Base-by-base conservation (phyloP, 2,888 invertebrate species). In the Pollenia angustigena region DNA sequence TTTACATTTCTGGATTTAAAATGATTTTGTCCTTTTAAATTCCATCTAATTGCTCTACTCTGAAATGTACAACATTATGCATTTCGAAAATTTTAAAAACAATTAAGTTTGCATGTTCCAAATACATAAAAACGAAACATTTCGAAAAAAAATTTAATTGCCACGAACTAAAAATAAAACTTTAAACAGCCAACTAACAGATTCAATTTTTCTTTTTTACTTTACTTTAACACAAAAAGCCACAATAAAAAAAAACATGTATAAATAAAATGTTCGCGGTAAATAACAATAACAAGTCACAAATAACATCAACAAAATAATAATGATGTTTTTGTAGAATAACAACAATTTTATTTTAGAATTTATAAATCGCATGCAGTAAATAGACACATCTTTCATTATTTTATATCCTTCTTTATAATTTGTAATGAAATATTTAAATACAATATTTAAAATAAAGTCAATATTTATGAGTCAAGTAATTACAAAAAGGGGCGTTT, bases 331-430 rank as follows among this genome's bases (percentile, higher is more conserved):
- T 12, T 46, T 16, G 7, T 2, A 40, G 40, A 62, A 54, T 32
- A 32, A 54, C 44, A 23, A 54, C 16, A 8, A 32, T 76, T 56
- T 56, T 8, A 54, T 44, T 66, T 23, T 23, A 44, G 46, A 23
- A 64, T 52, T 52, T 40, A 62, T 69, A 76, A 60, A 84, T 84
- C 16, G 84, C 84, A 84, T 84, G 79, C 84, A 68, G 84, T 12
- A 84, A 84, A 79, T 79, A 84, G 66, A 83, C 78, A 78, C 50
- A 83, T 78, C 78, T 78, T 83, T 83, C 72, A 66, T 40, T 44
- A 23, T 75, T 44, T 74, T 8, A 74, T 40, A 50, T 50, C 32
- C 32, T 50, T 75, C 50, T 42, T 62, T 58, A 7, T 12, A 14
- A 60, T 23, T 44, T n/a, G 32, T 74, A 46, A 60, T 60, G 6